phyloP scores from a whole-genome alignment of 2,888 invertebrate species.

The Lottia gigantea region DNA sequence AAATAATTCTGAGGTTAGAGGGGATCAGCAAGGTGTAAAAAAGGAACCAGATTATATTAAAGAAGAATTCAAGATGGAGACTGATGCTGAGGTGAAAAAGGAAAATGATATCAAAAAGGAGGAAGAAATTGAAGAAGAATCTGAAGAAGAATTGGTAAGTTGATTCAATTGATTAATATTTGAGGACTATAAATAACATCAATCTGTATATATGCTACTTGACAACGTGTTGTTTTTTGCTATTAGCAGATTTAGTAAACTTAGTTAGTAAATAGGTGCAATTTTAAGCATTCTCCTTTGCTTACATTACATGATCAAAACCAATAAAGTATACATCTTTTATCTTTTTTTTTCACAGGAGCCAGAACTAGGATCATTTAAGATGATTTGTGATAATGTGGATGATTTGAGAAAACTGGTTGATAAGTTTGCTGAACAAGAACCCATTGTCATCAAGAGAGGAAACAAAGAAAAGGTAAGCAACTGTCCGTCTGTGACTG shows the following conservation, averaged over 20 bases:
- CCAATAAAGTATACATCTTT: too few species aligned
- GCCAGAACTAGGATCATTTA: conserved; percentile 65
- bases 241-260: too few species aligned
- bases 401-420: conserved; percentile 69
- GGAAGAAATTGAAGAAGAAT: conserved; percentile 26
- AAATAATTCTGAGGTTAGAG: not conserved
- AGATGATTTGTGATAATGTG: conserved; percentile 71
- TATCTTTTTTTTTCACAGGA: conserved; percentile 40
- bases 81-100: not conserved
- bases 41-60: conserved; percentile 23
- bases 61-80: conserved; percentile 15
- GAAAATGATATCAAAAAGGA: conserved; percentile 37
- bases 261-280: too few species aligned
- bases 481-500: too few species aligned
- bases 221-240: too few species aligned
- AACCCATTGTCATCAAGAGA: conserved; percentile 36
- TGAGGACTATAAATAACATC: too few species aligned
- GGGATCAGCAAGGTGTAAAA: conserved; percentile 34
- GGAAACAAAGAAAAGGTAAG: conserved; percentile 48
- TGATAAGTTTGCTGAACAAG: conserved; percentile 58
- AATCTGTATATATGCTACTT: too few species aligned
- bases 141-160: conserved; percentile 2
- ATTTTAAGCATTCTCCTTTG: too few species aligned
- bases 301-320: too few species aligned
- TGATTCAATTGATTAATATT: not conserved